Base-by-base conservation (phyloP, 2,113 vertebrate genomes). In the Sorex fumeus region DNA sequence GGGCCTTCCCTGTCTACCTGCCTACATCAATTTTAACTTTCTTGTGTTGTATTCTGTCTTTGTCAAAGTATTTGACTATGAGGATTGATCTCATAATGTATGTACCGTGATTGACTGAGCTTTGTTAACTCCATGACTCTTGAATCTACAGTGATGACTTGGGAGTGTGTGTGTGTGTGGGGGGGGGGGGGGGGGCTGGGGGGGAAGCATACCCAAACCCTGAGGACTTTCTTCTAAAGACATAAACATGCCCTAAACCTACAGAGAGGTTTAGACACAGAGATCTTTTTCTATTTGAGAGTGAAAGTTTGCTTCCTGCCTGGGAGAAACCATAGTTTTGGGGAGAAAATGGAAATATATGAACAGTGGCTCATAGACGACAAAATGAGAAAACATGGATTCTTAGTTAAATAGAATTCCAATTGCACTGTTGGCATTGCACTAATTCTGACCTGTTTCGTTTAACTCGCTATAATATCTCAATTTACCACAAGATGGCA, bases 401-500 rank as follows among this genome's bases (percentile, higher is more conserved):
- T 76, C 43, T 62, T 53, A 16, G 6, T 60, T 53, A 19, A 21
- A 25, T 28, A 27, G 45, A 11, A 4, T 16, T 43, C 8, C 9
- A 34, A 8, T 0, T 32, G 21, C 25, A 18, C 36, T 6, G 87
- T 32, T 66, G 23, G 30, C 19, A 13, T 53, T 84, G 90, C 40
- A 82, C 0, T 16, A 45, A 71, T 47, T 91, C 32, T 67, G 75
- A 80, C 66, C 7, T 36, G 40, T 12, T 4, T 72, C 62, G 5
- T 92, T 85, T 45, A 50, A 57, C 15, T 40, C 27, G 4, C 3
- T 62, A 16, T 53, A 3, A 40, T 88, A 71, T 67, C 53, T 93
- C 36, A 84, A 5, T 0, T 66, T 36, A 50, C 97, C 98, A 96
- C 97, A 93, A 96, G 98, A 96, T 98, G 98, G 97, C 97, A 91